Evolutionary conservation across 2,113 vertebrate genomes (phyloP), one percentile per base, ranked within the genome.

Genomic region (Nibea albiflora): DNA sequence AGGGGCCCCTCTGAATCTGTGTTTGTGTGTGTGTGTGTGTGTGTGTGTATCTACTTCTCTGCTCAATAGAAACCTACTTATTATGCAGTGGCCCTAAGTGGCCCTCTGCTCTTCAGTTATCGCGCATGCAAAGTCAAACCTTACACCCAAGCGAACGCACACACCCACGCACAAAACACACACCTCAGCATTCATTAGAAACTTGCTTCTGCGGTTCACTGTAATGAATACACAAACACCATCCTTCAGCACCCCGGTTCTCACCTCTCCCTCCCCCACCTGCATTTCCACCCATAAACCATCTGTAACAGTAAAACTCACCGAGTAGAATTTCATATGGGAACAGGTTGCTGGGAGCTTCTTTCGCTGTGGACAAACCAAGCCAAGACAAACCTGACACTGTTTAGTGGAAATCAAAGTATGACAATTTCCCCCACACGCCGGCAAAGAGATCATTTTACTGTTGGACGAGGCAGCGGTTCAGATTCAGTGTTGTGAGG

Each of bases 1-100:
- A 89, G 91, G 78, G 91, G 85, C 88, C 93, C 89, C 87, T 76
- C 66, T 88, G 58, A 81, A 42, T 72, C 39, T 68, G 31, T 77
- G 63, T 85, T 24, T 78, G 76, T 61, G 69, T 73, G 74, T 68
- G 76, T 67, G 64, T 78, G 58, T 76, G 73, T 68, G 52, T 69
- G 71, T 61, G 72, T 61, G 64, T 68, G 73, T 77, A 54, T 79
- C 62, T 64, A 44, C 46, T 83, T 84, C 76, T 74, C 39, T 80
- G 57, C 78, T 83, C 81, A 22, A 76, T 64, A 76, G 80, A 92
- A 87, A 86, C 73, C 65, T 74, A 7, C 67, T 83, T 76, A 82
- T 87, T 89, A 90, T 85, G 86, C 80, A 56, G 71, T 86, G 70
- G 83, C 86, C 82, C 71, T 85, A 60, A 85, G 80, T 90, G 73